Evolutionary conservation across 2,797 vertebrate genomes (phyloP).

Genomic region (Sternotherus odoratus): DNA sequence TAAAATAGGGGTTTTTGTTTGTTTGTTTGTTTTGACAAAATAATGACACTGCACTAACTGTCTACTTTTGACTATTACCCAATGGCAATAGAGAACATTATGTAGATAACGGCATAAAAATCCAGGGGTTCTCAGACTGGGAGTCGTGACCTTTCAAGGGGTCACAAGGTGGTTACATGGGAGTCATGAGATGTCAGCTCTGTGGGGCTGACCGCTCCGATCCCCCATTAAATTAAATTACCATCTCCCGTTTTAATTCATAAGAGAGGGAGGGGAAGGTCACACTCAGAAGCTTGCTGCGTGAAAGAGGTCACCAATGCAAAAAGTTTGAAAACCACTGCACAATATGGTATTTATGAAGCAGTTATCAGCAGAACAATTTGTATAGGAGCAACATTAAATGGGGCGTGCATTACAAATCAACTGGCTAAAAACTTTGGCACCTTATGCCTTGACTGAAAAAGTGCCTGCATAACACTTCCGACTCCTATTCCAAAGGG

Average conservation of each 20-base stretch:
- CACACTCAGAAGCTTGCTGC: no score
- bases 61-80: neutral
- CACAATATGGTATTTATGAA: neutral
- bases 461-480: neutral
- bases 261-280: no score
- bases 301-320: no score
- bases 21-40: neutral
- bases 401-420: neutral
- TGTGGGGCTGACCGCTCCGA: no score
- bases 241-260: no score
- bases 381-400: neutral
- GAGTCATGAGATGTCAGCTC: no score
- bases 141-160: no score
- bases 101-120: neutral
- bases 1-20: neutral
- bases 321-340: no score
- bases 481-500: slow-evolving; percentile 14
- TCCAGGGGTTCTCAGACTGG: no score
- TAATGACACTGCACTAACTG: neutral
- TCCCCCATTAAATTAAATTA: no score
- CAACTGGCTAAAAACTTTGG: neutral
- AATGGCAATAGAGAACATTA: neutral
- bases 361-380: neutral
- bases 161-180: no score
- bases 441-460: neutral